Evolutionary conservation across 2,113 vertebrate genomes (phyloP), one percentile per base, ranked within the genome.

Genomic region (Corvus moneduloides): DNA sequence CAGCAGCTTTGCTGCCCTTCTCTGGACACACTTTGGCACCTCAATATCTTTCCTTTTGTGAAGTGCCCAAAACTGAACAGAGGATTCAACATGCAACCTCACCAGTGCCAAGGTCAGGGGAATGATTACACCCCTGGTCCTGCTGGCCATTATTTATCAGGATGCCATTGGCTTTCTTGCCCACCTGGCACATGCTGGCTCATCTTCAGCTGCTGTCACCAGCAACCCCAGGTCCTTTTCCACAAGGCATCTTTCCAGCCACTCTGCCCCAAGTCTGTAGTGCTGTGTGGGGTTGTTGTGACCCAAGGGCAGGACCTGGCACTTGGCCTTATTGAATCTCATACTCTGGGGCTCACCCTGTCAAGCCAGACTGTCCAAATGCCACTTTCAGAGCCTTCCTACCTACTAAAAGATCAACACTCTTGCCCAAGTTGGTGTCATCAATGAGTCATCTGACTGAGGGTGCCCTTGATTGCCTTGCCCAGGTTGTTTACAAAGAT

Each of bases 341-440:
- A 51, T 24, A 58, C 11, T 6, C 18, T 64, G 33, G 15, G 5
- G 8, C 9, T 49, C 32, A 80, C 9, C 8, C 32, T 48, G 23
- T 16, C 22, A 5, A 43, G 32, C 11, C 49, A 49, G 43, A 27
- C 11, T 51, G 26, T 23, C 13, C 35, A 64, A 26, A 80, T 64
- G 6, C 35, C 32, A 21, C 16, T 64, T 59, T 21, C 14, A 43
- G 21, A 9, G 12, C 8, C 23, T 58, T 33, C 14, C 10, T 19
- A 13, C 18, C 9, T 4, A 5, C 9, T 10, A 19, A 56, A 44
- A 51, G 3, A 54, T 30, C 16, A 80, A 51, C 52, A 23, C 5
- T 32, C 11, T 56, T 56, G 27, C 22, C 11, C 7, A 27, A 43
- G 12, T 4, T 58, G 52, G 4, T n/a, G 13, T n/a, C 0, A 0